Evolutionary conservation across 2,888 invertebrate species (phyloP).

Genomic region (Drosophila nigritarsus): DNA sequence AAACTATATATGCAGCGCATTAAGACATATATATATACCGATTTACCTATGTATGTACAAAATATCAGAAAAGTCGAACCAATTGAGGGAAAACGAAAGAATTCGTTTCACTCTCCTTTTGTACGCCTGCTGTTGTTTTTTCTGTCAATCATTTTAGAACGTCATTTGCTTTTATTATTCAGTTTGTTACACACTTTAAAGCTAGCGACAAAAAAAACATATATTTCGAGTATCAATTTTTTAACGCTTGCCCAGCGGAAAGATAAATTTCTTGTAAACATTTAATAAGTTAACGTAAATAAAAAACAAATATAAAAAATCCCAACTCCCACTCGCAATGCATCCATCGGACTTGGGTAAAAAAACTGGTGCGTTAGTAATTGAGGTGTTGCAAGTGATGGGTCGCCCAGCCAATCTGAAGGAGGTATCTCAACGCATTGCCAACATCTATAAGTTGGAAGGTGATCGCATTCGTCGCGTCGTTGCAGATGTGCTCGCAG

Average conservation of each 20-base stretch:
- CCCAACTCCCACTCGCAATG: slow-evolving; percentile 31
- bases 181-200: slow-evolving; percentile 42
- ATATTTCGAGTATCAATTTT: slow-evolving; percentile 41
- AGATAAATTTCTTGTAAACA: slow-evolving; percentile 61
- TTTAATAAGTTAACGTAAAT: slow-evolving; percentile 38
- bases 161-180: slow-evolving; percentile 9
- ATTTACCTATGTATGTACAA: neutral
- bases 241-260: slow-evolving; percentile 40
- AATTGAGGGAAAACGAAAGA: neutral
- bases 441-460: slow-evolving; percentile 58
- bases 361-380: slow-evolving; percentile 66
- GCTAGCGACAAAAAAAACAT: slow-evolving; percentile 40
- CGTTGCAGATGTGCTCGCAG: slow-evolving; percentile 58
- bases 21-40: neutral
- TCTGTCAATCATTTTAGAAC: slow-evolving; percentile 21
- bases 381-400: slow-evolving; percentile 65
- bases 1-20: neutral
- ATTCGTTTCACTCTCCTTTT: neutral
- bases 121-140: slow-evolving; percentile 14
- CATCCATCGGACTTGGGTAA: slow-evolving; percentile 66
- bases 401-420: slow-evolving; percentile 64
- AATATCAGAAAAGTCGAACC: neutral
- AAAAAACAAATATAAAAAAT: neutral
- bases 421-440: slow-evolving; percentile 58
- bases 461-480: slow-evolving; percentile 57